phyloP scores from a whole-genome alignment of 2,797 vertebrate genomes.

The Buphagus erythrorhynchus region DNA sequence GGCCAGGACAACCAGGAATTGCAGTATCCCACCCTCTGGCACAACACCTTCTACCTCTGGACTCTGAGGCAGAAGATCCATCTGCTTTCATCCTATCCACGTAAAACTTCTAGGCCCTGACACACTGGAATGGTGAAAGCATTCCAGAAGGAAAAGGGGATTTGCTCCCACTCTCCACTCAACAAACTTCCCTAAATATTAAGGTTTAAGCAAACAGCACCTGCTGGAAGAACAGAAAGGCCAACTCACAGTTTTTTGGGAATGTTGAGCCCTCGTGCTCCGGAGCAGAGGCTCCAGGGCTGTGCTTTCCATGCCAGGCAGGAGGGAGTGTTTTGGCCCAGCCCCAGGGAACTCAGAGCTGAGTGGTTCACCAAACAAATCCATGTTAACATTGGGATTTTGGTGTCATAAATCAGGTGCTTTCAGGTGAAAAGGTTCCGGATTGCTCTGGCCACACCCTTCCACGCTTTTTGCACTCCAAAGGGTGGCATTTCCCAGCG shows the following conservation, averaged over 20 bases:
- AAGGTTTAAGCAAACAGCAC: accelerated
- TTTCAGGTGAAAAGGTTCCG: neutral
- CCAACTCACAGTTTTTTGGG: neutral
- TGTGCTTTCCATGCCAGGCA: neutral
- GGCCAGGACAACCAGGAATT: neutral
- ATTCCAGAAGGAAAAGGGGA: neutral
- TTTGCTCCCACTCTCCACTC: neutral
- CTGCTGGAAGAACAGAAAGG: neutral
- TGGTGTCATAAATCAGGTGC: neutral
- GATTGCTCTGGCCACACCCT: neutral
- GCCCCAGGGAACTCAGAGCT: neutral
- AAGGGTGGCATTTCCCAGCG: neutral
- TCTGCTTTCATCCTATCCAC: neutral
- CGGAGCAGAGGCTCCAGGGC: neutral
- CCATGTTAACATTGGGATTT: neutral
- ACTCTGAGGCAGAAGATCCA: neutral
- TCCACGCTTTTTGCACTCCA: neutral
- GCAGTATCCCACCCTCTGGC: neutral
- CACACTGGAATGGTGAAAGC: neutral
- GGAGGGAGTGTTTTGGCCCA: slow-evolving; percentile 9
- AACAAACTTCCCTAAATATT: neutral
- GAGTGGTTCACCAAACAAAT: neutral
- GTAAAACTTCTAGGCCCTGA: neutral
- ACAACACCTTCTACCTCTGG: neutral
- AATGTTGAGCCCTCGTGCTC: neutral